Percentiles rank a stretch among this genome's conserved stretches.
These are phyloP conservation scores for Hirundichthys speculiger DNA, from an alignment of 2,113 vertebrate genomes.

Conservation along the genomic window DNA sequence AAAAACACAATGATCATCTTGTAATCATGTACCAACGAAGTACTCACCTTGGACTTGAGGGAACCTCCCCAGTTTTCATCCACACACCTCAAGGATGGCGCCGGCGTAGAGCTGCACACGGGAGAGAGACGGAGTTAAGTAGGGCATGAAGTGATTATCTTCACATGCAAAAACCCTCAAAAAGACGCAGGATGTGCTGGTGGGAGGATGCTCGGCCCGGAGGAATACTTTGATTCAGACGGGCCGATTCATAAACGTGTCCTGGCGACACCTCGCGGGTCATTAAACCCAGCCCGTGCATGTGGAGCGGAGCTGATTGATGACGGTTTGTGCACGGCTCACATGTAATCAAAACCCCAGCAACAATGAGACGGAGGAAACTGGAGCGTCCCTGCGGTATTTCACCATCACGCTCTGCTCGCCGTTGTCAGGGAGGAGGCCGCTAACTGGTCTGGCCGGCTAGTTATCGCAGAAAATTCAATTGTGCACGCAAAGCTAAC, in stretches of 20 bases:
- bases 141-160: background rate
- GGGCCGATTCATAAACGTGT: slow-evolving; percentile 28
- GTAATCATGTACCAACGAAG: background rate
- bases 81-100: slow-evolving; percentile 97
- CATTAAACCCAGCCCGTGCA: slow-evolving; percentile 57
- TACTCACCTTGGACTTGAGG: slow-evolving; percentile 98
- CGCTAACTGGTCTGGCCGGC: too few relatives aligned
- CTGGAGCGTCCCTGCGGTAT: slow-evolving; percentile 46
- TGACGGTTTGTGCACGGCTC: slow-evolving; percentile 39
- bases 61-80: slow-evolving; percentile 99
- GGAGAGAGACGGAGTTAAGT: background rate
- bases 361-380: slow-evolving; percentile 56
- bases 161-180: slow-evolving; percentile 2
- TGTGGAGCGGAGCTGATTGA: slow-evolving; percentile 67
- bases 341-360: slow-evolving; percentile 62
- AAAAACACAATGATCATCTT: background rate
- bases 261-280: slow-evolving; percentile 37
- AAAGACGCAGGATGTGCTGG: slow-evolving; percentile 11
- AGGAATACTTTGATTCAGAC: slow-evolving; percentile 59
- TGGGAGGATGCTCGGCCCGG: slow-evolving; percentile 13
- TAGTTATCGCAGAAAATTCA: too few relatives aligned
- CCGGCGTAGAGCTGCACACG: slow-evolving; percentile 92
- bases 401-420: too few relatives aligned
- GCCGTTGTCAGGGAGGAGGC: too few relatives aligned
- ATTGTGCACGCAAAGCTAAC: too few relatives aligned